Evolutionary conservation across 92 coral and sea anemone genomes (phyloP).

Genomic region (Actinernus sp.): DNA sequence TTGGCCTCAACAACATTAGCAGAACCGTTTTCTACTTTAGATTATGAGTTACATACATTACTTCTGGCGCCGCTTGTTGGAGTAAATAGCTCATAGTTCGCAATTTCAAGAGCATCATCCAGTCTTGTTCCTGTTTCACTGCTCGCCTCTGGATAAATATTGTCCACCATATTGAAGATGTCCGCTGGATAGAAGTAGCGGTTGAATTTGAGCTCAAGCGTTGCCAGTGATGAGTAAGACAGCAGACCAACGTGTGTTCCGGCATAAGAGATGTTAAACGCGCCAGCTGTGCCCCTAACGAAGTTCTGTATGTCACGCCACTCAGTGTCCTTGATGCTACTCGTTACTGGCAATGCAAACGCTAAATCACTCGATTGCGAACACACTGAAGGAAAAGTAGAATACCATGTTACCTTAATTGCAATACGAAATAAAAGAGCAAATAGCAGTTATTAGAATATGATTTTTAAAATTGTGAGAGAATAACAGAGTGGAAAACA

Average conservation of each 20-base stretch:
- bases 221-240: constrained; percentile 94
- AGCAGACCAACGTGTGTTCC: constrained; percentile 95
- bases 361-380: constrained; percentile 81
- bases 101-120: constrained; percentile 89
- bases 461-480: too few species aligned
- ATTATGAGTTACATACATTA: constrained; percentile 21
- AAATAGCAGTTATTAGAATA: too few species aligned
- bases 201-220: constrained; percentile 92
- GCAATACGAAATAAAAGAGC: too few species aligned
- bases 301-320: constrained; percentile 93
- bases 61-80: constrained; percentile 88
- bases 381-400: too few species aligned
- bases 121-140: constrained; percentile 80
- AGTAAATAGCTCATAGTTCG: constrained; percentile 91
- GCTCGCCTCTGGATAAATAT: constrained; percentile 86
- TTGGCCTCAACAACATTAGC: too few species aligned
- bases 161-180: constrained; percentile 83
- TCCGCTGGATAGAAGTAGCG: constrained; percentile 88
- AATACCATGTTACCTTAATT: too few species aligned
- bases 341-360: constrained; percentile 90
- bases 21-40: background rate
- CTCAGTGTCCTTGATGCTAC: constrained; percentile 89
- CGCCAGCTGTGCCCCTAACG: constrained; percentile 86
- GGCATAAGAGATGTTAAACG: constrained; percentile 84
- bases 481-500: too few species aligned